Conservation (phyloP, 2,888 invertebrate species). For the Lepidochrysops patricia region DNA sequence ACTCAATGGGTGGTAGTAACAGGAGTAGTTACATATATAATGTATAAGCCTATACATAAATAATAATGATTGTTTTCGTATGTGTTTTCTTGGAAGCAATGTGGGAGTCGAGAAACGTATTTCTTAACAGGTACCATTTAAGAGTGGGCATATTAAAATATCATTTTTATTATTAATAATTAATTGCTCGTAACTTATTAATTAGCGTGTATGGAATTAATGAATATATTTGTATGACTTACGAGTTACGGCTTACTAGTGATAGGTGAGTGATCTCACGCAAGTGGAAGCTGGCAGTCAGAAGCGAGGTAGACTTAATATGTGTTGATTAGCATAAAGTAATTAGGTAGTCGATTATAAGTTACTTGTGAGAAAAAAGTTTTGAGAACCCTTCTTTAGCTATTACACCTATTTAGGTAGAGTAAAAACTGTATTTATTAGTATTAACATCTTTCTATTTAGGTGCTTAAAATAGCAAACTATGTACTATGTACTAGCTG, state of each 20-base stretch:
- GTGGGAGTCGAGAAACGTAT: not conserved
- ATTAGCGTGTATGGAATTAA: not conserved
- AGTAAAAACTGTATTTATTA: too few relatives aligned
- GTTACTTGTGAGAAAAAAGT: not conserved
- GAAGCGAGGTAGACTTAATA: not conserved
- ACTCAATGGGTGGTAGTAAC: constrained; percentile 5
- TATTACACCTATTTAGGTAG: too few relatives aligned
- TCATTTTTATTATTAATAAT: not conserved
- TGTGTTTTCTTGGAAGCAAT: not conserved
- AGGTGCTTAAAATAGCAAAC: too few relatives aligned
- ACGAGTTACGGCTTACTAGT: not conserved
- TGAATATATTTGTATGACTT: too few relatives aligned
- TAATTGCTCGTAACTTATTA: not conserved
- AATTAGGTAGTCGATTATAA: not conserved
- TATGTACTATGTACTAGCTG: too few relatives aligned
- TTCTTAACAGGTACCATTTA: not conserved
- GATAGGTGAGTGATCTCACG: not conserved
- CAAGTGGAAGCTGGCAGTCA: not conserved
- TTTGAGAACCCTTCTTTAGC: not conserved
- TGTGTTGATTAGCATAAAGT: not conserved
- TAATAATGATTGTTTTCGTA: too few relatives aligned
- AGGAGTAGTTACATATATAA: not conserved
- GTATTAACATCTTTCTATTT: too few relatives aligned
- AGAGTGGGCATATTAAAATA: not conserved
- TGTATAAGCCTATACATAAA: not conserved